phyloP scores from a whole-genome alignment of 2,797 vertebrate species.

The Arctocebus calabarensis region DNA sequence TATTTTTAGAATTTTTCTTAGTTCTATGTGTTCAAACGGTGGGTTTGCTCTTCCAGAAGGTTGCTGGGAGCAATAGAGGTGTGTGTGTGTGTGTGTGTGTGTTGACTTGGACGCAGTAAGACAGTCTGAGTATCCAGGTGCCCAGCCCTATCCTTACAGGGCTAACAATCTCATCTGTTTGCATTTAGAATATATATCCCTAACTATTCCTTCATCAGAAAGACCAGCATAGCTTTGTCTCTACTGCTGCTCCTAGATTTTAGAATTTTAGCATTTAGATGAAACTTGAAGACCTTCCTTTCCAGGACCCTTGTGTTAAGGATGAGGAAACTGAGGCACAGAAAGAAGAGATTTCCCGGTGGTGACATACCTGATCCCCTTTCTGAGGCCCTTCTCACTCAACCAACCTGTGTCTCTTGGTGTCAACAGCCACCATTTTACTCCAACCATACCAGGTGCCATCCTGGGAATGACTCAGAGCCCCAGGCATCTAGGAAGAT shows the following conservation, averaged over 20 bases:
- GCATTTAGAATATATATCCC: neutral
- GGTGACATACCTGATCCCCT: too few relatives aligned
- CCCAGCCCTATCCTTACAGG: neutral
- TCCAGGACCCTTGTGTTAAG: neutral
- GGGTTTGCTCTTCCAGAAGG: neutral
- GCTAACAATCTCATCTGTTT: neutral
- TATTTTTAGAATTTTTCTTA: neutral
- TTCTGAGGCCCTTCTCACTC: neutral
- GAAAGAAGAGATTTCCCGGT: neutral
- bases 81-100: too few relatives aligned
- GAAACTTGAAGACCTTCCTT: neutral
- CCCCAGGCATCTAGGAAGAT: neutral
- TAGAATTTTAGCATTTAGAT: neutral
- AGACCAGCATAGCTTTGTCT: neutral
- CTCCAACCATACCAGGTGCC: neutral
- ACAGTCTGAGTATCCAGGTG: neutral
- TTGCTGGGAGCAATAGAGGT: rapidly evolving
- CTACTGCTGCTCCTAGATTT: neutral
- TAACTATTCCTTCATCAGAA: neutral
- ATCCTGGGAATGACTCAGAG: neutral
- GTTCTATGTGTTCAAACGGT: neutral
- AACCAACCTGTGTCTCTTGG: neutral
- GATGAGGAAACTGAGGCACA: neutral
- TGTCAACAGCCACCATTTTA: neutral
- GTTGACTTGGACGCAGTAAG: neutral